A percentile compares a stretch with the other conserved stretches of the same genome.
These are phyloP conservation scores for Drosophila hydei DNA, from an alignment of 1,140 invertebrate species.

Conservation along the genomic window DNA sequence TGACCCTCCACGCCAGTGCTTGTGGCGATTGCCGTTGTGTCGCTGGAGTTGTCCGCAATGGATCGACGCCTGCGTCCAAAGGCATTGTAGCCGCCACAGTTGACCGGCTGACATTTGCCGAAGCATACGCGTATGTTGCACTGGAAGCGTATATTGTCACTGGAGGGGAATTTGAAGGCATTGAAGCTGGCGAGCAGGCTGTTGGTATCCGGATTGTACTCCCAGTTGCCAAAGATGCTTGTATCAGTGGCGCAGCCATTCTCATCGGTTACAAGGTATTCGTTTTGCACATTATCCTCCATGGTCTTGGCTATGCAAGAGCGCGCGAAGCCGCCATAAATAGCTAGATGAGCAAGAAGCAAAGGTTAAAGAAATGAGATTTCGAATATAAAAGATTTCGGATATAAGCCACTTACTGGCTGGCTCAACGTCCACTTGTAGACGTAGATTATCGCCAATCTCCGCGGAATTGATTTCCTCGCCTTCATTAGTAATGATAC, in stretches of 20 bases:
- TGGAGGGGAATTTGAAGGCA: slow-evolving; percentile 97
- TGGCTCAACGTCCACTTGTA: slow-evolving; percentile 97
- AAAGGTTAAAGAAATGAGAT: not conserved
- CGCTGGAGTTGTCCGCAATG: slow-evolving; percentile 86
- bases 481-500: slow-evolving; percentile 93
- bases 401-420: slow-evolving; percentile 87
- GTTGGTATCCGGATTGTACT: slow-evolving; percentile 92
- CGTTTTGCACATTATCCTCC: slow-evolving; percentile 94
- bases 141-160: slow-evolving; percentile 97
- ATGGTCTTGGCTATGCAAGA: slow-evolving; percentile 97
- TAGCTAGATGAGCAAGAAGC: slow-evolving; percentile 86
- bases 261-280: slow-evolving; percentile 96
- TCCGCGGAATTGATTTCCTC: slow-evolving; percentile 95
- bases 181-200: slow-evolving; percentile 94
- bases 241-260: slow-evolving; percentile 97
- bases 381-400: not conserved
- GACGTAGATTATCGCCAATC: slow-evolving; percentile 95
- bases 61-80: slow-evolving; percentile 91
- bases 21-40: slow-evolving; percentile 85
- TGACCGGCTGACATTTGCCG: slow-evolving; percentile 96
- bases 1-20: slow-evolving; percentile 88
- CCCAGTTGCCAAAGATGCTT: slow-evolving; percentile 96
- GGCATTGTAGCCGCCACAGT: slow-evolving; percentile 95
- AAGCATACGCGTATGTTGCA: slow-evolving; percentile 98
- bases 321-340: slow-evolving; percentile 96